Base-by-base conservation (phyloP, 2,888 invertebrate species). In the Heteropelma amictum region DNA sequence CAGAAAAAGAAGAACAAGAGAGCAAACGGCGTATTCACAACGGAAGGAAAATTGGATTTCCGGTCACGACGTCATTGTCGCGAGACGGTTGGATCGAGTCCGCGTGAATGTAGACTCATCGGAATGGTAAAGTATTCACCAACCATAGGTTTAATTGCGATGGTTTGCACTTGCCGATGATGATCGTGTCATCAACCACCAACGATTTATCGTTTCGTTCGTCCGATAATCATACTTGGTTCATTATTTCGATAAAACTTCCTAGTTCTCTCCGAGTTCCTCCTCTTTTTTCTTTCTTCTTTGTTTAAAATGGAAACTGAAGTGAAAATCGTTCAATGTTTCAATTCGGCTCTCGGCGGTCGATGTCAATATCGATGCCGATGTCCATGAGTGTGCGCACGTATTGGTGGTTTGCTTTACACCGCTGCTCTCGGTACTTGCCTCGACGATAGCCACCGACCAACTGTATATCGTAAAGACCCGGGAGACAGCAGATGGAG, bases 401-500 rank as follows among this genome's bases (percentile, higher is more conserved):
- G n/a, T n/a, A n/a, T n/a, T n/a, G n/a, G n/a, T n/a, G n/a, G n/a
- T n/a, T n/a, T n/a, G n/a, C n/a, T 33, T 23, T 45, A 35, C 28
- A 67, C 23, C 53, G 58, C 54, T 33, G 53, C 60, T 70, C 47
- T 30, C 54, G 40, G 61, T 49, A 70, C 54, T 49, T 67, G 56
- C 42, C 68, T 35, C 60, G 49, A n/a, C 67, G 71, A 75, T 75
- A 80, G 70, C 76, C 81, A 82, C 76, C 79, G 77, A 80, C 80
- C 79, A 82, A 83, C 84, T 84, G 83, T 83, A 75, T 76, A 47
- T 33, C 45, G 47, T 47, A 28, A 81, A 82, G 77, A 79, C 77
- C 79, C 75, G 10, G 77, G 71, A 78, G 79, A 78, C 82, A 82
- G n/a, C n/a, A n/a, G 80, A 79, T 80, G 81, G 84, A 84, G 84